phyloP scores from a whole-genome alignment of 1,140 invertebrate genomes.

The Temnothorax nylanderi region DNA sequence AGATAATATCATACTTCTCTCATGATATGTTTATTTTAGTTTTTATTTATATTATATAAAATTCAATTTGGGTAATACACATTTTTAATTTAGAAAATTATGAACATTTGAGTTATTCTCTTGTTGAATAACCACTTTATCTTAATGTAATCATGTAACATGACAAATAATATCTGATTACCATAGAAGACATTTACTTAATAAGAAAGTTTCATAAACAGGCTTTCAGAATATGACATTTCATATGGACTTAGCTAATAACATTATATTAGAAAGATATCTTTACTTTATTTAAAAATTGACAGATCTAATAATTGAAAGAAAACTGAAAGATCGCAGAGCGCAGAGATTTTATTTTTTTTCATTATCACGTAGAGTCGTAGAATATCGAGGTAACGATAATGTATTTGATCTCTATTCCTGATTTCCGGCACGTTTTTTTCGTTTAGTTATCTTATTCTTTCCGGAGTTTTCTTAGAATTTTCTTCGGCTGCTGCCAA shows the following conservation, averaged over 20 bases:
- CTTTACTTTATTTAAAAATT: neutral
- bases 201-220: neutral
- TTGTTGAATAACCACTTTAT: neutral
- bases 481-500: constrained; percentile 12
- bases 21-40: neutral
- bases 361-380: constrained; percentile 10
- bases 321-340: neutral
- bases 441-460: constrained; percentile 19
- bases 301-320: neutral
- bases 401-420: constrained; percentile 36
- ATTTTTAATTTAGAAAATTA: neutral
- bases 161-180: neutral
- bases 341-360: neutral
- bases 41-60: neutral
- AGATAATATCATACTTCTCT: neutral
- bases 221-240: neutral
- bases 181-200: neutral
- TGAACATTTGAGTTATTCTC: neutral
- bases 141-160: neutral
- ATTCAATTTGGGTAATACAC: neutral
- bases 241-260: neutral
- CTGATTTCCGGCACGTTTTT: neutral
- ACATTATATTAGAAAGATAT: neutral
- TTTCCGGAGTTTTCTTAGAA: constrained; percentile 29
- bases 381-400: neutral